Conservation (phyloP, 2,888 invertebrate genomes). For the Acanthosepion esculentum region DNA sequence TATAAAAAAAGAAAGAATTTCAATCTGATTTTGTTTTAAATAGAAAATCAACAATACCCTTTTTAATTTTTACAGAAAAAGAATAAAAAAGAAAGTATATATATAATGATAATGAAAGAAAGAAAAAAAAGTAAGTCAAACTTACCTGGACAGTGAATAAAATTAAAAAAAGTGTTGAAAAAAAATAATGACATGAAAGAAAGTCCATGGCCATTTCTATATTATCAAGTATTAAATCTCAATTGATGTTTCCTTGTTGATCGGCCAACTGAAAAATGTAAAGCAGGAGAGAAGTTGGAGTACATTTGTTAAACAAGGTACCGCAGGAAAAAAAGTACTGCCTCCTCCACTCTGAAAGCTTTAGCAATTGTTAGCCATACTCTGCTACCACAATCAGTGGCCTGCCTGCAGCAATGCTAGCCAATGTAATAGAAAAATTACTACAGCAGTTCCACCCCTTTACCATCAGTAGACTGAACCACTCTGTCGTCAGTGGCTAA, state of each 20-base stretch:
- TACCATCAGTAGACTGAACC: neutral
- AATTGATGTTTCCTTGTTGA: conserved; percentile 33
- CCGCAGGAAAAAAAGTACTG: neutral
- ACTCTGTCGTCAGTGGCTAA: neutral
- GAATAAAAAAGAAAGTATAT: no score
- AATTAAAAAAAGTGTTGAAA: neutral
- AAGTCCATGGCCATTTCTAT: conserved; percentile 33
- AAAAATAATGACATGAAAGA: neutral
- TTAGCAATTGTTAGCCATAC: conserved; percentile 16
- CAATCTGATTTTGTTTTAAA: no score
- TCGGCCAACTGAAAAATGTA: neutral
- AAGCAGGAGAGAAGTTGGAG: neutral
- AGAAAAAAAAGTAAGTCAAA: neutral
- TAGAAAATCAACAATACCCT: no score
- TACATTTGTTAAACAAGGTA: conserved; percentile 33
- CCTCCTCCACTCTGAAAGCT: neutral
- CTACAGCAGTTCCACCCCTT: conserved; percentile 1
- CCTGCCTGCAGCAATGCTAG: conserved; percentile 14
- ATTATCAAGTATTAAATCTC: conserved; percentile 18
- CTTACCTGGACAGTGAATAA: neutral
- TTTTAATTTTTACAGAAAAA: no score
- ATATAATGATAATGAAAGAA: neutral
- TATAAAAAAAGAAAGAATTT: no score
- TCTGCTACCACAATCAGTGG: conserved; percentile 17
- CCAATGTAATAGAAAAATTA: neutral